Evolutionary conservation across 2,888 invertebrate species (phyloP).

Genomic region (Antitype chi): DNA sequence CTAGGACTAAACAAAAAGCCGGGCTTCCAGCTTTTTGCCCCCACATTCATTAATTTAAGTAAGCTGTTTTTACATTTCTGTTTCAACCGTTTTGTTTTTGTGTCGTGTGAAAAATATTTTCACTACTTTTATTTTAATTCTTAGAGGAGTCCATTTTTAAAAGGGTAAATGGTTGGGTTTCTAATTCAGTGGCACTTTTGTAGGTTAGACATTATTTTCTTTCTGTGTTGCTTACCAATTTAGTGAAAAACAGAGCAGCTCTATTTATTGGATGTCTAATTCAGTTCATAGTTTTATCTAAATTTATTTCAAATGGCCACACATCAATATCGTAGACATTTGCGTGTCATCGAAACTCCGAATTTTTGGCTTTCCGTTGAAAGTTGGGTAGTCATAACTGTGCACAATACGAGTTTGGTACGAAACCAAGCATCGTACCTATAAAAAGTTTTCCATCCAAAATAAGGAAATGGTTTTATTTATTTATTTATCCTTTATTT

Average conservation of each 20-base stretch:
- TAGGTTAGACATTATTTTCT: neutral
- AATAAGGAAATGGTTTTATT: too few relatives aligned
- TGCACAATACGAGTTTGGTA: neutral
- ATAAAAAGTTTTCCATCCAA: neutral
- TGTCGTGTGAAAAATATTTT: slow-evolving; percentile 17
- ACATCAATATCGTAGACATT: neutral
- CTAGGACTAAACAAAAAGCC: slow-evolving; percentile 27
- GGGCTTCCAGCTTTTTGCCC: slow-evolving; percentile 27
- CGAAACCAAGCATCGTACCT: too few relatives aligned
- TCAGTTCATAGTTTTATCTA: neutral
- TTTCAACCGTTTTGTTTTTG: slow-evolving; percentile 26
- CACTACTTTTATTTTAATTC: slow-evolving; percentile 15
- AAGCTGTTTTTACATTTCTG: slow-evolving; percentile 37
- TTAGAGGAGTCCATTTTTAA: neutral
- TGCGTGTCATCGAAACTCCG: neutral
- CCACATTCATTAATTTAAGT: slow-evolving; percentile 46
- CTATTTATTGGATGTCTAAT: neutral
- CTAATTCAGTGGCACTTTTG: neutral
- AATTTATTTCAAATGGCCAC: neutral
- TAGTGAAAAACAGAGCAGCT: neutral
- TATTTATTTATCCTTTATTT: too few relatives aligned
- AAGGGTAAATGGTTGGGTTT: neutral
- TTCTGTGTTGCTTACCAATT: neutral
- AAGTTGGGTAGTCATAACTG: neutral
- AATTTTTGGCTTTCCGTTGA: neutral